phyloP scores from a whole-genome alignment of 2,888 invertebrate species.

The Plebejus melissa region DNA sequence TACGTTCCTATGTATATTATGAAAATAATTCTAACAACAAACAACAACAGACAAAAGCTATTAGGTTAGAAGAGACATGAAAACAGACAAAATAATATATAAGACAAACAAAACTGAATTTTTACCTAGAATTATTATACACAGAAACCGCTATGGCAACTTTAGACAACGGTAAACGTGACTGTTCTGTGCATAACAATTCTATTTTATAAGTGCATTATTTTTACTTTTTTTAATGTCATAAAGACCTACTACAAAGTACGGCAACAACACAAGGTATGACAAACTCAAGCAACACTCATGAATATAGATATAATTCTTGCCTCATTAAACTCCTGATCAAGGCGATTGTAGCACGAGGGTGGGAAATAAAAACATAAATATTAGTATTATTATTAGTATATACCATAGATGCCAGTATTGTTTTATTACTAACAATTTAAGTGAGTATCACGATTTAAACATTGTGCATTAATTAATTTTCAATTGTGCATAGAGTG shows the following conservation, averaged over 20 bases:
- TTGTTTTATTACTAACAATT: slow-evolving; percentile 15
- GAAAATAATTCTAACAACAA: background rate
- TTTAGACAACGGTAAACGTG: too few relatives aligned
- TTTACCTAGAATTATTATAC: background rate
- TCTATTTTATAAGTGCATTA: background rate
- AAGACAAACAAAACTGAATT: background rate
- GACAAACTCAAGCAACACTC: slow-evolving; percentile 42
- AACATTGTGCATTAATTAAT: background rate
- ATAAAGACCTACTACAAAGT: background rate
- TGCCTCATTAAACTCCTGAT: slow-evolving; percentile 81
- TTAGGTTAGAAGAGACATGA: background rate
- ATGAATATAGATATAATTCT: slow-evolving; percentile 38
- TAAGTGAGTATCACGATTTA: background rate
- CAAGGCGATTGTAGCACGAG: slow-evolving; percentile 48
- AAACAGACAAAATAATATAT: background rate
- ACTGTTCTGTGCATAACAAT: background rate
- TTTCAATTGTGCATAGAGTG: background rate
- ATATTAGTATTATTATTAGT: slow-evolving; percentile 50
- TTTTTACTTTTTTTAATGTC: background rate
- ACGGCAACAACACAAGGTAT: background rate
- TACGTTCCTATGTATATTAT: too few relatives aligned
- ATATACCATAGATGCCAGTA: background rate
- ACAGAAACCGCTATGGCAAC: background rate
- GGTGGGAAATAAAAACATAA: slow-evolving; percentile 56
- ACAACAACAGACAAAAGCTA: background rate